Base-by-base conservation (phyloP, 2,113 vertebrate genomes). In the Pelecanus crispus region DNA sequence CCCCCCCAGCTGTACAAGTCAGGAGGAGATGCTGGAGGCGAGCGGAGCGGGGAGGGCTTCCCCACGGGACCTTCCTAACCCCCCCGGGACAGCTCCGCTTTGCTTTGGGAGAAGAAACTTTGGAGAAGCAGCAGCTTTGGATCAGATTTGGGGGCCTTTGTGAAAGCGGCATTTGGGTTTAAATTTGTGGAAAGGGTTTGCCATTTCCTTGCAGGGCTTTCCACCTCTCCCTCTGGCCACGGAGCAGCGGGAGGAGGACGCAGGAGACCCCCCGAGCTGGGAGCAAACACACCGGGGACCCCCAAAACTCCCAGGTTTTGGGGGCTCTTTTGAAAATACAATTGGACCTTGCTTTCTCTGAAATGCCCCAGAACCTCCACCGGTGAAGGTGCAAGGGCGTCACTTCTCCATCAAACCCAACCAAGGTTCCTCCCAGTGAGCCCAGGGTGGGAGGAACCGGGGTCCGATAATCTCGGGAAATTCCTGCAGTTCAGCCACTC, bases 301-400 rank as follows among this genome's bases (percentile, higher is more conserved):
- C 13, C 25, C 18, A 4, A 6, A 53, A 56, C 6, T 20, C 44
- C 9, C 19, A 32, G 42, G 31, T 7, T 68, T 49, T 22, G 17
- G 38, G 47, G 34, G 8, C 5, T 78, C 15, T 17, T 77, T 29
- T 4, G 11, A 8, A 50, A 88, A 36, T 11, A 28, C 15, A 65
- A 3, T 11, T 9, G 13, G 28, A 9, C 9, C 11, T 50, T 24
- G 26, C 7, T 52, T 45, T 16, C 17, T 52, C 44, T 29, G 20
- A 19, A 74, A 47, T 5, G 26, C 20, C 47, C 91, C 71, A 28
- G 55, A 42, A 77, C 11, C 28, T 32, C n/a, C 17, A 4, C 13
- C 31, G 17, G 0, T 2, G 14, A 4, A 31, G 45, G 22, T 7
- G 68, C 2, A 0, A 53, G 22, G 58, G 31, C 11, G 12, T 22